These are phyloP conservation scores for Neoscelio sp. DNA, from an alignment of 2,888 invertebrate genomes.

Conservation along the genomic window DNA sequence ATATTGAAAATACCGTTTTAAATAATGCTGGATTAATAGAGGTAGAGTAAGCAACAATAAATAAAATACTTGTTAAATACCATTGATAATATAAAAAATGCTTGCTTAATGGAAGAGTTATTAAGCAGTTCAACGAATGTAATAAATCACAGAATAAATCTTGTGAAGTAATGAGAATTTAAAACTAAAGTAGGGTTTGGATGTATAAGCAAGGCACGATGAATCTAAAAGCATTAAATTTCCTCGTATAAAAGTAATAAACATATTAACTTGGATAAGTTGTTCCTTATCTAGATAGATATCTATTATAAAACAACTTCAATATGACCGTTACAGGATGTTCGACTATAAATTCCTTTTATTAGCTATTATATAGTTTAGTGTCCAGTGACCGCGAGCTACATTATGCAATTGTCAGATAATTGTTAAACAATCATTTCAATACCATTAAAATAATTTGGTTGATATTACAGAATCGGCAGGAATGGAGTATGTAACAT, in stretches of 20 bases:
- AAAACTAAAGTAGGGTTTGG: too few relatives aligned
- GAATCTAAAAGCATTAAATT: too few relatives aligned
- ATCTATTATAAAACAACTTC: conserved; percentile 17
- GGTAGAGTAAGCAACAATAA: neutral
- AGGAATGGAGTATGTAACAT: too few relatives aligned
- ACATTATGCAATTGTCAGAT: conserved; percentile 18
- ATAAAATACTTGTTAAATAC: neutral
- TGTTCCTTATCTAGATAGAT: neutral
- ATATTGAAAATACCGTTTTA: neutral
- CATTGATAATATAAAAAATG: neutral
- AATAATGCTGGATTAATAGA: neutral
- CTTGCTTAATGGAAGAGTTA: neutral
- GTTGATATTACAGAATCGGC: conserved; percentile 22
- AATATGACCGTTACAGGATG: conserved; percentile 8
- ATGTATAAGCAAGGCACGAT: too few relatives aligned
- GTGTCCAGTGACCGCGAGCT: conserved; percentile 11
- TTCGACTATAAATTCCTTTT: conserved; percentile 15
- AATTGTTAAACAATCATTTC: conserved; percentile 32
- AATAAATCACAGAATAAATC: too few relatives aligned
- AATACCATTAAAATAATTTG: conserved; percentile 22
- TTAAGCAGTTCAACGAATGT: neutral
- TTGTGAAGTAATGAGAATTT: too few relatives aligned
- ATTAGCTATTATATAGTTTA: conserved; percentile 29
- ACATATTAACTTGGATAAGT: conserved; percentile 5
- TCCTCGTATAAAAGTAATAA: conserved; percentile 7